Base-by-base conservation (phyloP, 2,797 vertebrate species). In the Pseudotriccus pelzelni region DNA sequence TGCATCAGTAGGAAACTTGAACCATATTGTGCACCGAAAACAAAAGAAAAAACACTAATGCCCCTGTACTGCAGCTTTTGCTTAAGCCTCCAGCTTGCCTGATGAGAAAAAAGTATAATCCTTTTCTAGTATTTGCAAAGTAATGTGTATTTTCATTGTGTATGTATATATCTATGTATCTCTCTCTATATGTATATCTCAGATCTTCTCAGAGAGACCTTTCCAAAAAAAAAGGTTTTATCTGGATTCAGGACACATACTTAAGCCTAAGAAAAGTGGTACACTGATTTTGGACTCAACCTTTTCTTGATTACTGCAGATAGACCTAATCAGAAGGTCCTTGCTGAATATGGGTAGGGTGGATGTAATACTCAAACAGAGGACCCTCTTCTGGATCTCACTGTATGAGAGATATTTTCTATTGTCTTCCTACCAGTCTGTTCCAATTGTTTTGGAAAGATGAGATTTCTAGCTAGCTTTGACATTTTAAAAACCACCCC, bases 261-360 rank as follows among this genome's bases (percentile, higher is more conserved):
- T 59, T 47, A 60, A 59, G 30, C 8, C 14, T 70, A 60, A 36
- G 14, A 14, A n/a, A 81, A 74, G 39, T 15, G 16, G 22, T n/a
- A 69, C 27, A 56, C 3, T 58, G 21, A 41, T 49, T 56, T 62
- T 1, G 3, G 34, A 43, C 21, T 68, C 23, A 39, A 6, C 18
- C 4, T 44, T 88, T 49, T 53, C 68, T 47, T 72, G 10, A 41
- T n/a, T 53, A 67, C 17, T 44, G 25, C 34, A 84, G 47, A 53
- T 1, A 81, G 43, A 17, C 4, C 10, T 20, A 47, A 32, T 10
- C 22, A 78, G 62, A 43, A 87, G 74, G 36, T 36, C 18, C 9
- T 39, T 49, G 36, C 7, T 22, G 24, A 36, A 22, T 14, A 52
- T 0, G 0, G 9, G n/a, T 22, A 34, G 18, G 15, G 7, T 25